A percentile compares a stretch with the other conserved stretches of the same genome.
phyloP scores from a whole-genome alignment of 1,140 invertebrate species.

The Aphaenogaster rudis region DNA sequence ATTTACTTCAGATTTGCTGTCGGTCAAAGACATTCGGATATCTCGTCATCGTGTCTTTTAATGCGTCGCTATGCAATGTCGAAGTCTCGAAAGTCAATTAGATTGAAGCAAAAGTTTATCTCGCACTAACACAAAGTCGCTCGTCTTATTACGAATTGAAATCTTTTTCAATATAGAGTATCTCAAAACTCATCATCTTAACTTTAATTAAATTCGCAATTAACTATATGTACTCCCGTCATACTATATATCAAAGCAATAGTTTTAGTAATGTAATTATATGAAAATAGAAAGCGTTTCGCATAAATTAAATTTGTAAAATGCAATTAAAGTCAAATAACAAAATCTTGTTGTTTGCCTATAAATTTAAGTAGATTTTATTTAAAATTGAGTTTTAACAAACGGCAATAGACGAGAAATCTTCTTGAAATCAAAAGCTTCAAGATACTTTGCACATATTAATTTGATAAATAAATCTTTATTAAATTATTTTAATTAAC shows the following conservation, averaged over 20 bases:
- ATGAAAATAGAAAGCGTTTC: not conserved
- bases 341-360: not conserved
- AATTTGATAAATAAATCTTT: not conserved
- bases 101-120: constrained; percentile 26
- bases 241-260: not conserved
- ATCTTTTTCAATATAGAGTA: constrained; percentile 19
- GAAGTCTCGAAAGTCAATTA: constrained; percentile 36
- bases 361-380: not conserved
- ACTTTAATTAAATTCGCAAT: constrained; percentile 47
- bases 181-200: constrained; percentile 13
- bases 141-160: not conserved
- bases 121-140: not conserved
- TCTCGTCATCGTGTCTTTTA: not conserved
- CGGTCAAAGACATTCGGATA: not conserved
- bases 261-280: not conserved
- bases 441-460: not conserved
- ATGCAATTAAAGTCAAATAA: constrained; percentile 29
- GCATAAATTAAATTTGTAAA: not conserved
- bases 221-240: not conserved
- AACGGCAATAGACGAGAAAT: not conserved
- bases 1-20: not conserved
- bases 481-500: not conserved
- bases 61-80: not conserved
- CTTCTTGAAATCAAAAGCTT: not conserved
- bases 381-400: not conserved